These are phyloP conservation scores for Mesaphorura yosii DNA, from an alignment of 1,140 invertebrate species.

Conservation along the genomic window DNA sequence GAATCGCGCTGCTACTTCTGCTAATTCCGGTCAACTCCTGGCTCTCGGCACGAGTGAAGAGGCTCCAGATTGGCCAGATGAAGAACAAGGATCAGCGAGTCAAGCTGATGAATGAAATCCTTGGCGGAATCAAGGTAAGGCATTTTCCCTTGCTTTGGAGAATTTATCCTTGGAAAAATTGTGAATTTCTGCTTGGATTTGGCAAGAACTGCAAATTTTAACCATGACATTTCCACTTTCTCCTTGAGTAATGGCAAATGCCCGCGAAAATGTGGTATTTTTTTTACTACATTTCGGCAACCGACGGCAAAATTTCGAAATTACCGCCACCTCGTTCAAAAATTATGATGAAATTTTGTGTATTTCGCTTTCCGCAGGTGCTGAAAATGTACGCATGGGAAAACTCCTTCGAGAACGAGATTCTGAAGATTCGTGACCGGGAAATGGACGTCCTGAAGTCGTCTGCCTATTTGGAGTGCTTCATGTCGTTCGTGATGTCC, in stretches of 20 bases:
- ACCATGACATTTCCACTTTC: too few species aligned
- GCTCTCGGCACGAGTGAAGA: conserved; percentile 37
- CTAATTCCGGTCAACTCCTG: conserved; percentile 41
- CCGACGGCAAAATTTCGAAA: too few species aligned
- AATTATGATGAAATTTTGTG: too few species aligned
- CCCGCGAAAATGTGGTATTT: neutral
- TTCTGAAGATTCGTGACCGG: conserved; percentile 28
- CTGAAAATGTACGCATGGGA: conserved; percentile 35
- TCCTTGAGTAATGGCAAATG: neutral
- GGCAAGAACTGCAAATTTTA: too few species aligned
- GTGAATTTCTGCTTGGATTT: too few species aligned
- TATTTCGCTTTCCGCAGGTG: conserved; percentile 40
- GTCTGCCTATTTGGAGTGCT: conserved; percentile 30
- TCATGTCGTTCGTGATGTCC: conserved; percentile 20
- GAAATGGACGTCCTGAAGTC: conserved; percentile 34
- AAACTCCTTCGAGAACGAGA: conserved; percentile 30
- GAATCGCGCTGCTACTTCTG: conserved; percentile 39
- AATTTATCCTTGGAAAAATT: too few species aligned
- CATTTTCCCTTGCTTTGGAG: too few species aligned
- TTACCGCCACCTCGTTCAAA: too few species aligned
- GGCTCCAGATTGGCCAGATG: conserved; percentile 37
- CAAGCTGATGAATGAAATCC: conserved; percentile 36
- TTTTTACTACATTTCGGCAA: too few species aligned
- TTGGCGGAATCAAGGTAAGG: conserved; percentile 34
- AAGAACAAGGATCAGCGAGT: conserved; percentile 35